Conservation (phyloP, 1,140 invertebrate genomes). For the Zaprionus camerounensis region DNA sequence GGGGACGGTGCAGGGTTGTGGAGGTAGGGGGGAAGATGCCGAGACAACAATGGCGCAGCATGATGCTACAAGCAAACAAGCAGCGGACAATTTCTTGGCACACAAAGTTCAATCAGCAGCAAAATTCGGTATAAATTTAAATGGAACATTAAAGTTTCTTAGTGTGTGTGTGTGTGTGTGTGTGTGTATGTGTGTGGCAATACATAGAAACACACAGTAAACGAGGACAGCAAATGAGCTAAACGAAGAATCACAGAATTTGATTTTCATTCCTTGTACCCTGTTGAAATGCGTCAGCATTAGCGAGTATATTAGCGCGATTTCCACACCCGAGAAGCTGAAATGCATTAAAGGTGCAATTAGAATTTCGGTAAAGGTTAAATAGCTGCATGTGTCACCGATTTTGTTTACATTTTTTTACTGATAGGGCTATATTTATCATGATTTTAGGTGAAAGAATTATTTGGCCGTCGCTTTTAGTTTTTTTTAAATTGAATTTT, state of each 20-base stretch:
- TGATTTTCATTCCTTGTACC: conserved; percentile 2
- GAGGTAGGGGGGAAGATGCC: not conserved
- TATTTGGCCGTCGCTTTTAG: too few species aligned
- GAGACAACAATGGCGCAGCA: not conserved
- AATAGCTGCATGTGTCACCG: too few species aligned
- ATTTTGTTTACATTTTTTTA: too few species aligned
- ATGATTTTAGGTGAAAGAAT: too few species aligned
- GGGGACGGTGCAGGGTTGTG: not conserved
- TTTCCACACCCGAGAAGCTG: too few species aligned
- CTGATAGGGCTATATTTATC: too few species aligned
- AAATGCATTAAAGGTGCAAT: too few species aligned
- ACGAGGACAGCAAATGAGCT: not conserved
- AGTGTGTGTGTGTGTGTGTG: not conserved
- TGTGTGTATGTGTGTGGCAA: not conserved
- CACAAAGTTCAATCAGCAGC: not conserved
- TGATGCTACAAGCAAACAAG: not conserved
- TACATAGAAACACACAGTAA: not conserved
- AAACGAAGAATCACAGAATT: conserved; percentile 1
- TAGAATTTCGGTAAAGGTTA: too few species aligned
- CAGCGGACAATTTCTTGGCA: not conserved
- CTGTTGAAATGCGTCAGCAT: not conserved
- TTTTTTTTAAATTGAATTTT: too few species aligned
- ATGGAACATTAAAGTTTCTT: not conserved
- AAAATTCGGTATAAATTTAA: conserved; percentile 1
- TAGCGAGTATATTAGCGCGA: not conserved